These are phyloP conservation scores for Agrochola lota DNA, from an alignment of 2,888 invertebrate species.

Conservation along the genomic window DNA sequence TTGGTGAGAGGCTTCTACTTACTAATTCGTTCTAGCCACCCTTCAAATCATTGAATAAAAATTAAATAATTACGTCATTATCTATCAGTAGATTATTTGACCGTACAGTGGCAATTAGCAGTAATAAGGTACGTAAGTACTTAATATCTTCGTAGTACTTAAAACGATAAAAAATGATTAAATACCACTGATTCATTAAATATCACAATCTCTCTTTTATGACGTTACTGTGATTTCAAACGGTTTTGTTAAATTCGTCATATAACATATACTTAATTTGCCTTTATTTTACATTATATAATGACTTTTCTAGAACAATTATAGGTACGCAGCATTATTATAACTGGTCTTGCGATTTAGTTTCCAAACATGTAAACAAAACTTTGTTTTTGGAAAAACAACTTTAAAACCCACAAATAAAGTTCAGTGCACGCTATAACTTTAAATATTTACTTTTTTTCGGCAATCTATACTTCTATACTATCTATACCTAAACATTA, in stretches of 20 bases:
- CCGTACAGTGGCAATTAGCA: constrained; percentile 17
- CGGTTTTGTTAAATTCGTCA: constrained; percentile 9
- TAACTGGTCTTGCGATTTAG: not conserved
- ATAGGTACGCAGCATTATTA: not conserved
- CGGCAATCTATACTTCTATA: too few species aligned
- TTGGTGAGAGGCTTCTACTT: not conserved
- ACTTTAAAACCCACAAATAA: too few species aligned
- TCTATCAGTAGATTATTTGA: constrained; percentile 23
- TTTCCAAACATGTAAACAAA: not conserved
- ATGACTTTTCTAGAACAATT: constrained; percentile 31
- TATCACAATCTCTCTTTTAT: constrained; percentile 29
- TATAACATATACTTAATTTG: not conserved
- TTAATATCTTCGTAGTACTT: constrained; percentile 16
- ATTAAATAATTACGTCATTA: constrained; percentile 2
- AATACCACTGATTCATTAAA: constrained; percentile 39
- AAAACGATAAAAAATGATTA: constrained; percentile 34
- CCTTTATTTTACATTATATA: not conserved
- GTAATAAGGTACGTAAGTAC: not conserved
- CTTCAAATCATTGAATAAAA: not conserved
- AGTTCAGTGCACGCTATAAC: too few species aligned
- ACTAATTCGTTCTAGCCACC: constrained; percentile 9
- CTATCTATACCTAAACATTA: too few species aligned
- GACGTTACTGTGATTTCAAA: constrained; percentile 45
- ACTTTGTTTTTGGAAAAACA: not conserved
- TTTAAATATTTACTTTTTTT: too few species aligned